Evolutionary conservation across 2,888 invertebrate genomes (phyloP).

Genomic region (Heteromyza rotundicornis): DNA sequence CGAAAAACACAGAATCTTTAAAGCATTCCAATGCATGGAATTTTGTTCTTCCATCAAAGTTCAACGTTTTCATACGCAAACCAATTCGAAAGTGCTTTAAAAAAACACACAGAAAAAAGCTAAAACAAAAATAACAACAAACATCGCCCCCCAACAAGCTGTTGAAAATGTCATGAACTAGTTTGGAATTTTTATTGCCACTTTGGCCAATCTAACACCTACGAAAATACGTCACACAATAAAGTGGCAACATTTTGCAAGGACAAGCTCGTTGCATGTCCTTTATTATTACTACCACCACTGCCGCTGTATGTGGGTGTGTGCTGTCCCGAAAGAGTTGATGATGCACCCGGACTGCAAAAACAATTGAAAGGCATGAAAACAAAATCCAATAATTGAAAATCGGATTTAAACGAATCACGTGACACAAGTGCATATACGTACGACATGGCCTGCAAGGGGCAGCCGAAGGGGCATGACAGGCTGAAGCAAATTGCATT

Average conservation of each 20-base stretch:
- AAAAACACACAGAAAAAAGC: too few relatives aligned
- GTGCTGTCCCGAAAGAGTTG: background rate
- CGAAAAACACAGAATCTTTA: too few relatives aligned
- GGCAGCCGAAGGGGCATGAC: conserved; percentile 1
- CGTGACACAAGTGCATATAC: conserved; percentile 27
- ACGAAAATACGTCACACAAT: conserved; percentile 6
- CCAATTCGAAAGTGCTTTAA: too few relatives aligned
- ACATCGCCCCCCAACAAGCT: conserved; percentile 1
- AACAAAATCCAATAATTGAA: conserved; percentile 56
- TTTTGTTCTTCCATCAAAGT: too few relatives aligned
- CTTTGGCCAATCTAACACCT: conserved; percentile 8
- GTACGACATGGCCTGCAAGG: background rate
- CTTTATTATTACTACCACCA: conserved; percentile 14
- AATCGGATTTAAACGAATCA: conserved; percentile 47
- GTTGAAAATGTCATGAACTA: conserved; percentile 2
- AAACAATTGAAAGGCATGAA: conserved; percentile 21
- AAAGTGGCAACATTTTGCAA: conserved; percentile 11
- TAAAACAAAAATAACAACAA: too few relatives aligned
- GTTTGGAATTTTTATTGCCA: conserved; percentile 5
- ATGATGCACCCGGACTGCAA: too few relatives aligned
- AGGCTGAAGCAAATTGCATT: conserved; percentile 21
- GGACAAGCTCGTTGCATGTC: conserved; percentile 16
- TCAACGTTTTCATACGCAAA: too few relatives aligned
- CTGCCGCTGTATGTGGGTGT: background rate
- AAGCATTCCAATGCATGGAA: too few relatives aligned